These are phyloP conservation scores for Tupaia chinensis DNA, from an alignment of 2,113 vertebrate species.

Conservation along the genomic window DNA sequence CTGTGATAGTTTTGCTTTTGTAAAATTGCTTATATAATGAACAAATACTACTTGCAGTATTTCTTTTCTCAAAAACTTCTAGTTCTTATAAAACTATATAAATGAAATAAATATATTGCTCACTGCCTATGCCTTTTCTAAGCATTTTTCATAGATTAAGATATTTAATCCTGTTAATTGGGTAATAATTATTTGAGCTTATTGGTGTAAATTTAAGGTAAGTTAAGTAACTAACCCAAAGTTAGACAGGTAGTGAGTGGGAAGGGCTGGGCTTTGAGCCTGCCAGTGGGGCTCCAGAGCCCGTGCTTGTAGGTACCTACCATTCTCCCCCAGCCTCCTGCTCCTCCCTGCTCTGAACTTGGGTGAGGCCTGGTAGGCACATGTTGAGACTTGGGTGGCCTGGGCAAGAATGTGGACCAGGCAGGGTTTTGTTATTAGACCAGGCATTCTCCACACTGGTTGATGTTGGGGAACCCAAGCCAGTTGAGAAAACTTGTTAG, in stretches of 20 bases:
- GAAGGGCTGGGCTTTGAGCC: not conserved
- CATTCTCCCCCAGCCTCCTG: not conserved
- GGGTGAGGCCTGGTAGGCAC: not conserved
- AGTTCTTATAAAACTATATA: not conserved
- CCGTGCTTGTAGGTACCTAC: not conserved
- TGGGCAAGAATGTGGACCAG: not conserved
- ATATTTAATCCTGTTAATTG: not conserved
- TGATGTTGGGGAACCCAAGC: not conserved
- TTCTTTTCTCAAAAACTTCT: not conserved
- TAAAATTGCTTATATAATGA: constrained; percentile 35
- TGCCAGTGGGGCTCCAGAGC: not conserved
- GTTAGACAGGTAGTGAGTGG: not conserved
- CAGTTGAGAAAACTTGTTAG: not conserved
- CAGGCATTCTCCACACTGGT: not conserved
- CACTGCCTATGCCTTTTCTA: not conserved
- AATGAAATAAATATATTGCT: not conserved
- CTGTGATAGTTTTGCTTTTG: not conserved
- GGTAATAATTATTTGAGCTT: not conserved
- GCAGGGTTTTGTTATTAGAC: not conserved
- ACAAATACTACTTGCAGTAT: not conserved
- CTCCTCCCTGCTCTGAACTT: not conserved
- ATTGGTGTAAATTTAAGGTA: not conserved
- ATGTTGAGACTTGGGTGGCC: not conserved
- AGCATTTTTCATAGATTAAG: not conserved
- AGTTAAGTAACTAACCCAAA: not conserved